Percentiles rank a stretch among this genome's conserved stretches.
Conservation (phyloP, 2,888 invertebrate genomes). For the Caenorhabditis zanzibari region DNA sequence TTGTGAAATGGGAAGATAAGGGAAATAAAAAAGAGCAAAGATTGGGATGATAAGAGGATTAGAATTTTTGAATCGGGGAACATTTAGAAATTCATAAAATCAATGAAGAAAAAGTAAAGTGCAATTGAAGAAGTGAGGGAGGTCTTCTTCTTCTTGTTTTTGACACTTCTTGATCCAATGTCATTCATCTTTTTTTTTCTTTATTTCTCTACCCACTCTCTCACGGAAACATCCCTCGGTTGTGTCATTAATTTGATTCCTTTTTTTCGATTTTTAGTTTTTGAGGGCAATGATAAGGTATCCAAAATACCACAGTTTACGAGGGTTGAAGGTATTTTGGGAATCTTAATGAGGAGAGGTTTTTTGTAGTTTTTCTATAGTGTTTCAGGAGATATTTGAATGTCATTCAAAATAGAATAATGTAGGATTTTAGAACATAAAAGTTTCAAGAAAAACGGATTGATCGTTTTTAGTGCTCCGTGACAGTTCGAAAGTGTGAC, state of each 20-base stretch:
- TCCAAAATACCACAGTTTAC: slow-evolving; percentile 24
- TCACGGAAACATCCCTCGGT: slow-evolving; percentile 5
- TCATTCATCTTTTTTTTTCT: slow-evolving; percentile 37
- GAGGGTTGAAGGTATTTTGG: slow-evolving; percentile 11
- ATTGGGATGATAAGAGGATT: slow-evolving; percentile 7
- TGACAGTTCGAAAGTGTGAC: no score
- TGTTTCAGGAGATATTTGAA: neutral
- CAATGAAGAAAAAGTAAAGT: slow-evolving; percentile 13
- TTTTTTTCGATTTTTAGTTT: slow-evolving; percentile 46
- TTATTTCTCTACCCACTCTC: slow-evolving; percentile 18
- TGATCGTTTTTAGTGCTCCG: no score
- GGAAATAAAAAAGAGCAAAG: neutral
- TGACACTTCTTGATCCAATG: slow-evolving; percentile 42
- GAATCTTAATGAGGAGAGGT: neutral
- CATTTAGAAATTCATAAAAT: no score
- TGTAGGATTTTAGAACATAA: no score
- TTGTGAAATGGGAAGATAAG: neutral
- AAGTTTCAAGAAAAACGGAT: no score
- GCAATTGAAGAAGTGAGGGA: slow-evolving; percentile 10
- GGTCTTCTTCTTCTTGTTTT: slow-evolving; percentile 42
- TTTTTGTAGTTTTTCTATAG: neutral
- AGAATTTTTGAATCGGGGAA: neutral
- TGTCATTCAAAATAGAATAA: no score
- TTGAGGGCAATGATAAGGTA: neutral
- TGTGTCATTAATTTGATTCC: slow-evolving; percentile 40